Percentiles rank a stretch among this genome's conserved stretches.
Conservation (phyloP, 2,888 invertebrate species). For the Hydraecia micacea region DNA sequence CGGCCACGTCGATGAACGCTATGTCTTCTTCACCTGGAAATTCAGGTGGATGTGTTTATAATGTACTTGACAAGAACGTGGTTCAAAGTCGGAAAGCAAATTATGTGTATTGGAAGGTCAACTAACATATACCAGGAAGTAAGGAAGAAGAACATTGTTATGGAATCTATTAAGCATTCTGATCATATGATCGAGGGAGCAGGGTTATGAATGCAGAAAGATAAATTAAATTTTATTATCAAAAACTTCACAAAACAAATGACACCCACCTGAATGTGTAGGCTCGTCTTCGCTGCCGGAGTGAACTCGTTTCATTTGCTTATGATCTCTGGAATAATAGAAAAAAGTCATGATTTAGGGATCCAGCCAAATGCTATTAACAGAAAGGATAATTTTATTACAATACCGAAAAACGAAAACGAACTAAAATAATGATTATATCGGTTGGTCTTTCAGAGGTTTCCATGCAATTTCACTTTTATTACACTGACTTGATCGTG, state of each 20-base stretch:
- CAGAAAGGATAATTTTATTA: not conserved
- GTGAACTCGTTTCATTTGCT: conserved; percentile 94
- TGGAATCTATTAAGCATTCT: not conserved
- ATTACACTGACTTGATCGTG: conserved; percentile 59
- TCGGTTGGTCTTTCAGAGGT: conserved; percentile 45
- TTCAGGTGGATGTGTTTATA: not conserved
- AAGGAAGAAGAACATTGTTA: not conserved
- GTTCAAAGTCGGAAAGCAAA: not conserved
- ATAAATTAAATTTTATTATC: not conserved
- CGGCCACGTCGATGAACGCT: conserved; percentile 95
- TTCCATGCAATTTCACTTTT: conserved; percentile 63
- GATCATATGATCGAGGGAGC: not conserved
- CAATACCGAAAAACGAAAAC: not conserved
- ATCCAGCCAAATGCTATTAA: not conserved
- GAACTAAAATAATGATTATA: not conserved
- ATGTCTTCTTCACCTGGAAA: conserved; percentile 94
- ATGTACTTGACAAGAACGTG: not conserved
- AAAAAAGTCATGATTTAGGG: not conserved
- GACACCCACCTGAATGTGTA: conserved; percentile 92
- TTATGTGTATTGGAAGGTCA: not conserved
- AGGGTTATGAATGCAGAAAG: not conserved
- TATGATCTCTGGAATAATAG: conserved; percentile 93
- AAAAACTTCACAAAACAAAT: not conserved
- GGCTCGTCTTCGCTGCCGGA: conserved; percentile 94
- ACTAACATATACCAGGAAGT: not conserved